Percentiles rank a stretch among this genome's conserved stretches.
These are phyloP conservation scores for Galbula dea DNA, from an alignment of 2,113 vertebrate genomes.

Conservation along the genomic window DNA sequence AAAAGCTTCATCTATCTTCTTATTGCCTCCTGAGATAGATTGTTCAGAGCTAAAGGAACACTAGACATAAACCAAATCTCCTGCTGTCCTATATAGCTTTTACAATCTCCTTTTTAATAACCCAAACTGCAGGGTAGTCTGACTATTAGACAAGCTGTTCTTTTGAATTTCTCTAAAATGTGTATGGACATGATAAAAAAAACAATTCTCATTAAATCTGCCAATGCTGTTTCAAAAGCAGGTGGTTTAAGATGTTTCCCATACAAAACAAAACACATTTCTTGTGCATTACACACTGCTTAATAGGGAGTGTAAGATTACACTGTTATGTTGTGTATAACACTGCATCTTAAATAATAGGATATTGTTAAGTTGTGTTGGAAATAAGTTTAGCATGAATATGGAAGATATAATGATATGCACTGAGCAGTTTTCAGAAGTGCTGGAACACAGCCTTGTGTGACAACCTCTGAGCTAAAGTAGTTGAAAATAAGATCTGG, in stretches of 20 bases:
- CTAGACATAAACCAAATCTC: conserved; percentile 66
- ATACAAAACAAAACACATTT: conserved; percentile 54
- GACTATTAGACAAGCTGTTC: conserved; percentile 55
- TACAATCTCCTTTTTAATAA: conserved; percentile 71
- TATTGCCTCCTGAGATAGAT: conserved; percentile 66
- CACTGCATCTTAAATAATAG: conserved; percentile 45
- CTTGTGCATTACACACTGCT: conserved; percentile 25
- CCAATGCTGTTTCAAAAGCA: conserved; percentile 64
- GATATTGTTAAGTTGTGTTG: conserved; percentile 47
- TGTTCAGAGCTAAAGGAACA: conserved; percentile 68
- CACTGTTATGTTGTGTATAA: conserved; percentile 29
- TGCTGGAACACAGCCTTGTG: background rate
- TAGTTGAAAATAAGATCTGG: conserved; percentile 56
- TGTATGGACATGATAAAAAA: conserved; percentile 57
- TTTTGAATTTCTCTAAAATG: conserved; percentile 58
- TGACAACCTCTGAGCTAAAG: conserved; percentile 48
- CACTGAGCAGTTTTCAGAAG: conserved; percentile 55
- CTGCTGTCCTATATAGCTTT: conserved; percentile 70
- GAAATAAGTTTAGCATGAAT: conserved; percentile 59
- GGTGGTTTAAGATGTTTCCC: conserved; percentile 56
- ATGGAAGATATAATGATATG: conserved; percentile 48
- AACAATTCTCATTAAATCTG: conserved; percentile 70
- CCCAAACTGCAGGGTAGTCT: conserved; percentile 60
- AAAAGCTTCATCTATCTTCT: conserved; percentile 71
- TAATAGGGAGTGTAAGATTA: conserved; percentile 54